A percentile compares a stretch with the other conserved stretches of the same genome.
Conservation (phyloP, 2,113 vertebrate genomes). For the Narcine bancroftii region DNA sequence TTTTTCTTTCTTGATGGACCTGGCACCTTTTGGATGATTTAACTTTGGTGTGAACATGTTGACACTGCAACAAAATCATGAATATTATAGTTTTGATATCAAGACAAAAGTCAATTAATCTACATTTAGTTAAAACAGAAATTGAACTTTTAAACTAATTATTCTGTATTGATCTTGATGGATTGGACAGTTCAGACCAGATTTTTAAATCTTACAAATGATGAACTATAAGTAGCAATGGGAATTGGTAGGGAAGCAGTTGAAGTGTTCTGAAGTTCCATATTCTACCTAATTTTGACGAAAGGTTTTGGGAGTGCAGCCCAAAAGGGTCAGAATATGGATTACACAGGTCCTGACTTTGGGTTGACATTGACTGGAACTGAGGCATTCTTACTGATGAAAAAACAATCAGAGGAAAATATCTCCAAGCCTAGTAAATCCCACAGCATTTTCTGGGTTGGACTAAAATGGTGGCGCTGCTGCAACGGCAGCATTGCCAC, state of each 20-base stretch:
- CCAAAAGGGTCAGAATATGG: too few relatives aligned
- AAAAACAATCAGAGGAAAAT: neutral
- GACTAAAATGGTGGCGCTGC: too few relatives aligned
- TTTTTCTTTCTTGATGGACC: constrained; percentile 44
- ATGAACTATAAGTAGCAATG: neutral
- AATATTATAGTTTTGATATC: neutral
- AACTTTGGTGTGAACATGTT: constrained; percentile 66
- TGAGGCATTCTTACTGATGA: neutral
- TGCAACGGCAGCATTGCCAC: too few relatives aligned
- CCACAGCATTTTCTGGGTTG: neutral
- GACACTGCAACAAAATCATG: constrained; percentile 48
- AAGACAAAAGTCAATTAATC: neutral
- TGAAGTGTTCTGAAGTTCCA: neutral
- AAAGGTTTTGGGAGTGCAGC: neutral
- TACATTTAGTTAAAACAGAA: neutral
- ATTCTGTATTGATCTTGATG: neutral
- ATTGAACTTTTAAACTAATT: neutral
- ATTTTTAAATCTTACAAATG: neutral
- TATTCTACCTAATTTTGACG: neutral
- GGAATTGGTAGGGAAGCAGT: neutral
- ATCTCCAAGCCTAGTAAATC: neutral
- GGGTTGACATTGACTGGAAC: neutral
- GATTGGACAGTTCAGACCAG: neutral
- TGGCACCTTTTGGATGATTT: constrained; percentile 51
- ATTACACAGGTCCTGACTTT: neutral